Percentiles rank a stretch among this genome's conserved stretches.
phyloP scores from a whole-genome alignment of 2,888 invertebrate genomes.

The Hirtodrosophila confusa region DNA sequence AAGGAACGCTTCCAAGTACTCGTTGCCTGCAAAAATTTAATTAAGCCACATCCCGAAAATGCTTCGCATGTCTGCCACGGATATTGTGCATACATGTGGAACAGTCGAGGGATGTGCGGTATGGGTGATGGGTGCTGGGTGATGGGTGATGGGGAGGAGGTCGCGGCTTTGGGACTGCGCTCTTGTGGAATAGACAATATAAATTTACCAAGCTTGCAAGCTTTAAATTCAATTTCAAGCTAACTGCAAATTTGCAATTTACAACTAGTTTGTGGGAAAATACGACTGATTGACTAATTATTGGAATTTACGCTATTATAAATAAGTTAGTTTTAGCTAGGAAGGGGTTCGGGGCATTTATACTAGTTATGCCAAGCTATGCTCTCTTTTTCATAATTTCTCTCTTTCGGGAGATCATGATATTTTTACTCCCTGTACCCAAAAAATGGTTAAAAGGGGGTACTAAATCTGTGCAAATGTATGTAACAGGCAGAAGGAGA shows the following conservation, averaged over 20 bases:
- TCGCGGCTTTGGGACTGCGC: slow-evolving; percentile 3
- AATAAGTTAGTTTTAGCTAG: not conserved
- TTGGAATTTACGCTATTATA: slow-evolving; percentile 1
- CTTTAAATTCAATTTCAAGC: slow-evolving; percentile 12
- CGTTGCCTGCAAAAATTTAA: slow-evolving; percentile 47
- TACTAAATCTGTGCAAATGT: too few species aligned
- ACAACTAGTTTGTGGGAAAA: slow-evolving; percentile 1
- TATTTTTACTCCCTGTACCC: too few species aligned
- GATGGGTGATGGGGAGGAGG: not conserved
- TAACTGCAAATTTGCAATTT: slow-evolving; percentile 16
- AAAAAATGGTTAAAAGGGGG: too few species aligned
- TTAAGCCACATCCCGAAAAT: slow-evolving; percentile 49
- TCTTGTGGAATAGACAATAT: slow-evolving; percentile 16
- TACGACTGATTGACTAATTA: slow-evolving; percentile 16
- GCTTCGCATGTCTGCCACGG: slow-evolving; percentile 41
- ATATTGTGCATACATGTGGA: slow-evolving; percentile 32
- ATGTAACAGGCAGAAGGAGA: too few species aligned
- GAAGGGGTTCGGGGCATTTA: too few species aligned
- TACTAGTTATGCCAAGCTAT: too few species aligned
- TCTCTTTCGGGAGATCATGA: too few species aligned
- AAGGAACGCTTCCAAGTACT: not conserved
- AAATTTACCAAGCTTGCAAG: slow-evolving; percentile 18
- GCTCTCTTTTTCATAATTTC: too few species aligned
- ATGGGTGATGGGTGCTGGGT: too few species aligned
- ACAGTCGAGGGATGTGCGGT: not conserved